These are phyloP conservation scores for Brachionus rotundiformis DNA, from an alignment of 1,140 invertebrate genomes.

Conservation along the genomic window DNA sequence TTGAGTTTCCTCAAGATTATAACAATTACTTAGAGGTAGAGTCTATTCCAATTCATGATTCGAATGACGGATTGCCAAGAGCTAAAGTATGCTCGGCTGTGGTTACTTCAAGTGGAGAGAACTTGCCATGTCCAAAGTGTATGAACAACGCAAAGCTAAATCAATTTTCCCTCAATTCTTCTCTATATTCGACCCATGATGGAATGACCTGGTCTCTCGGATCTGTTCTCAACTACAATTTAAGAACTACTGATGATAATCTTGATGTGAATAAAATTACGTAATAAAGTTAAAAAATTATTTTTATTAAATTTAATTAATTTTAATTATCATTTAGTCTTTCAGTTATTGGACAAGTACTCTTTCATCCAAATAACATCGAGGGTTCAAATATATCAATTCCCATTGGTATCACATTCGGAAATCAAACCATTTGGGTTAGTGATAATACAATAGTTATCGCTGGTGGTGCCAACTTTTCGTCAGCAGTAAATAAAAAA, in stretches of 20 bases:
- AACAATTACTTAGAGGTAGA: slow-evolving; percentile 12
- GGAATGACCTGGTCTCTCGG: neutral
- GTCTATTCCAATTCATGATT: slow-evolving; percentile 53
- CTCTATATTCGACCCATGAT: neutral
- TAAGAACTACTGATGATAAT: neutral
- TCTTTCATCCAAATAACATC: neutral
- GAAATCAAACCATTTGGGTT: slow-evolving; percentile 51
- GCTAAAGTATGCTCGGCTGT: slow-evolving; percentile 53
- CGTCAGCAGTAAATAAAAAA: slow-evolving; percentile 1
- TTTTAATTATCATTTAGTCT: no score
- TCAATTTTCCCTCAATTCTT: neutral
- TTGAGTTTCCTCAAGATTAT: slow-evolving; percentile 13
- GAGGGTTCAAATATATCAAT: neutral
- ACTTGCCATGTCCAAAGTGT: slow-evolving; percentile 53
- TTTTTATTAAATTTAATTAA: no score
- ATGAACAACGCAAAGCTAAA: neutral
- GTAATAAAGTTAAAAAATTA: neutral
- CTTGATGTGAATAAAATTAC: slow-evolving; percentile 19
- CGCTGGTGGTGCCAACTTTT: neutral
- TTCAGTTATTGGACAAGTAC: slow-evolving; percentile 31
- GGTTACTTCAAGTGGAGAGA: slow-evolving; percentile 52
- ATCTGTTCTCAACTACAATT: slow-evolving; percentile 4
- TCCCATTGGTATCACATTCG: slow-evolving; percentile 28
- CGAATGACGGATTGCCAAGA: slow-evolving; percentile 54
- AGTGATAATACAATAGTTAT: neutral